These are phyloP conservation scores for Digitonthophagus gazella DNA, from an alignment of 2,888 invertebrate genomes.

Conservation along the genomic window DNA sequence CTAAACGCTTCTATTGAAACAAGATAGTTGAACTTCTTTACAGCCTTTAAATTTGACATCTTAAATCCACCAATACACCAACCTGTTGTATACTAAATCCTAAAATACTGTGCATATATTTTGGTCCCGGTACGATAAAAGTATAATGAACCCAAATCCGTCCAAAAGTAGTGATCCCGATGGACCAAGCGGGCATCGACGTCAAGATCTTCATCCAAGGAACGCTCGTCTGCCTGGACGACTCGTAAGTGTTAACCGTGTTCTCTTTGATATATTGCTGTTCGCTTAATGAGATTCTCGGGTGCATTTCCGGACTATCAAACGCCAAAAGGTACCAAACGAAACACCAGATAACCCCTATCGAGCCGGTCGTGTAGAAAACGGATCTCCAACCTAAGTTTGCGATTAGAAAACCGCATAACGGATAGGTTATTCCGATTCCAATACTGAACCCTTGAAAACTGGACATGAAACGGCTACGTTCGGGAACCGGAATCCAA, in stretches of 20 bases:
- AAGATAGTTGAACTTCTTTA: no score
- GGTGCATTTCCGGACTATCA: constrained; percentile 67
- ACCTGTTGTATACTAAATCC: constrained; percentile 67
- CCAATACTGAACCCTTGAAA: constrained; percentile 76
- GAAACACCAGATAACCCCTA: constrained; percentile 62
- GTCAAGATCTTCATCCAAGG: constrained; percentile 65
- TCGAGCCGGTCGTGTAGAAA: constrained; percentile 68
- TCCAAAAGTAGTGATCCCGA: constrained; percentile 72
- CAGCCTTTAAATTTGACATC: no score
- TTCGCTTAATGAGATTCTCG: constrained; percentile 64
- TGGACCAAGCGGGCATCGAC: constrained; percentile 67
- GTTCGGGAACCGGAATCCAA: constrained; percentile 70
- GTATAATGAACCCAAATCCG: constrained; percentile 73
- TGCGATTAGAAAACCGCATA: constrained; percentile 68
- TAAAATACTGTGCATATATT: constrained; percentile 68
- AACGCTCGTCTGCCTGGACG: constrained; percentile 54
- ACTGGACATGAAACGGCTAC: constrained; percentile 73
- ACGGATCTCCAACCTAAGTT: constrained; percentile 67
- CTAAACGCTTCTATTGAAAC: no score
- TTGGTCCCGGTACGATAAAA: constrained; percentile 68
- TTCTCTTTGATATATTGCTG: constrained; percentile 65
- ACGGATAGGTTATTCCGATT: constrained; percentile 68
- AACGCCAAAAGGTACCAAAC: constrained; percentile 68
- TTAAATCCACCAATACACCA: constrained; percentile 28
- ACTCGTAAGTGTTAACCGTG: constrained; percentile 54